Conservation (phyloP, 2,888 invertebrate genomes). For the Anticlea derivata region DNA sequence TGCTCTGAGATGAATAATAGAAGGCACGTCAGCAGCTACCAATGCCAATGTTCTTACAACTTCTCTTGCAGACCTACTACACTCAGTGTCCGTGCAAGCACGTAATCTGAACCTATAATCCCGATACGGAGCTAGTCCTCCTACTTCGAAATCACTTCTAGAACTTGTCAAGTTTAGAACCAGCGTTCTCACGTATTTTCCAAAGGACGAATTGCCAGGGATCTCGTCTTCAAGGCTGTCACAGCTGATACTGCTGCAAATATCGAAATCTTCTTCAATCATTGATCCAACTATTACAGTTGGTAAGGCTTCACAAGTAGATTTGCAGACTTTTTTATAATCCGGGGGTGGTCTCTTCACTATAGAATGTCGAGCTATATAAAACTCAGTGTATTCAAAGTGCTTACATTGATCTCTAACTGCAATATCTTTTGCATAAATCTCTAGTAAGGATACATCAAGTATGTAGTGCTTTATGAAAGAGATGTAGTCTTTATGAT, state of each 20-base stretch:
- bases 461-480: conserved; percentile 65
- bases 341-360: conserved; percentile 64
- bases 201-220: conserved; percentile 51
- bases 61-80: conserved; percentile 63
- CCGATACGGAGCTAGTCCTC: conserved; percentile 64
- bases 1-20: conserved; percentile 41
- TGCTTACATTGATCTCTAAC: conserved; percentile 58
- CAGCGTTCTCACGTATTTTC: conserved; percentile 53
- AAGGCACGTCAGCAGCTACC: conserved; percentile 57
- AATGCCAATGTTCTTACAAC: conserved; percentile 61
- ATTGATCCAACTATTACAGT: conserved; percentile 59
- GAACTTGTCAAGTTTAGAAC: conserved; percentile 52
- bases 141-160: conserved; percentile 53
- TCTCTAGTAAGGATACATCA: conserved; percentile 63
- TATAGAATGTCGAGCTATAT: conserved; percentile 60
- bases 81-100: conserved; percentile 55
- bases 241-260: conserved; percentile 58
- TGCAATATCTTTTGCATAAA: conserved; percentile 45
- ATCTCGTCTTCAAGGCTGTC: conserved; percentile 47
- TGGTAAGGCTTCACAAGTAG: conserved; percentile 65
- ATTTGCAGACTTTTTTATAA: conserved; percentile 65
- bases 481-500: conserved; percentile 61
- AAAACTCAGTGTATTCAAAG: conserved; percentile 47
- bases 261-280: conserved; percentile 65
- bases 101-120: conserved; percentile 70